Conservation (phyloP, 2,797 vertebrate genomes). For the Atherinosoma microstoma region DNA sequence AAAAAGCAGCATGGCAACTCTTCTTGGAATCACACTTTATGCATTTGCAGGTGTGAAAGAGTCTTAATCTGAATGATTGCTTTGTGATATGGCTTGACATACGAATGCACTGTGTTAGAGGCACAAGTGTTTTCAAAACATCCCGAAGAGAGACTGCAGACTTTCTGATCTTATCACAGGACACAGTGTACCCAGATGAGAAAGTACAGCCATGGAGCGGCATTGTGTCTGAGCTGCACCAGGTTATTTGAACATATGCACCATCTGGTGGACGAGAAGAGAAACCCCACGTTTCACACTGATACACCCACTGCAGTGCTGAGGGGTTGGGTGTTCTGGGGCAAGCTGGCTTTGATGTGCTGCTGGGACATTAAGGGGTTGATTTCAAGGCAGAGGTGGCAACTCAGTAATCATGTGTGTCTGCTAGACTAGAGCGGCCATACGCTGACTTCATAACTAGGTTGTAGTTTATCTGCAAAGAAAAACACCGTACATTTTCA, state of each 20-base stretch:
- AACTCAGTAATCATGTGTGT: conserved; percentile 72
- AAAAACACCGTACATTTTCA: conserved; percentile 45
- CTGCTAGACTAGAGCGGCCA: conserved; percentile 54
- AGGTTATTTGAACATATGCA: conserved; percentile 53
- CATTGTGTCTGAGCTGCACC: conserved; percentile 33
- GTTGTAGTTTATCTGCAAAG: conserved; percentile 60
- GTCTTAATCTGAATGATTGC: conserved; percentile 11
- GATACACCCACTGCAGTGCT: conserved; percentile 19
- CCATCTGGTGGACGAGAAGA: conserved; percentile 72
- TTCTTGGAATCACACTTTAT: background rate
- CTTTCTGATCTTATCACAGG: conserved; percentile 66
- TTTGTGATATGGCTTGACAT: conserved; percentile 34
- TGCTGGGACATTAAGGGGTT: conserved; percentile 54
- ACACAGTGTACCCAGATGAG: conserved; percentile 70
- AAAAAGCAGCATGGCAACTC: conserved; percentile 5
- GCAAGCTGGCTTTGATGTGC: conserved; percentile 45
- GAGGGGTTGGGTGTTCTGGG: conserved; percentile 28
- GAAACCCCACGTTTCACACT: background rate
- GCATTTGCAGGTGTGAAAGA: conserved; percentile 1
- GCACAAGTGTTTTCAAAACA: conserved; percentile 66
- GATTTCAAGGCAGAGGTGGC: conserved; percentile 49
- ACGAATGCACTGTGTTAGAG: conserved; percentile 19
- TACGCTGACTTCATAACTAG: conserved; percentile 62
- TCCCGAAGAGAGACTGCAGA: conserved; percentile 66
- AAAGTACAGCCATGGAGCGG: conserved; percentile 58